These are phyloP conservation scores for Serrognathus titanus DNA, from an alignment of 2,888 invertebrate genomes.

Conservation along the genomic window DNA sequence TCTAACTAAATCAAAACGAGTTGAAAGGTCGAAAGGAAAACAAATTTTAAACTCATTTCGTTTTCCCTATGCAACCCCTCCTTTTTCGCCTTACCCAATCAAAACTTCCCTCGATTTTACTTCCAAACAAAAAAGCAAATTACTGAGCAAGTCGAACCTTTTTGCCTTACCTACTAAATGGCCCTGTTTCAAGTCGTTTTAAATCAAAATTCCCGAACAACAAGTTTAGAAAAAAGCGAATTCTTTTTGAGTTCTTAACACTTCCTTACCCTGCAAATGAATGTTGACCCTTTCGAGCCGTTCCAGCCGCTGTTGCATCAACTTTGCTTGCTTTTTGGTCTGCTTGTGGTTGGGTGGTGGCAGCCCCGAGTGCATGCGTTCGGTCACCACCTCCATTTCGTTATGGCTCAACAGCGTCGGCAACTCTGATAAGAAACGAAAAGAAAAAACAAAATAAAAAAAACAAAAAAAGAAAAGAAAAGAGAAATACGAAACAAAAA, in stretches of 20 bases:
- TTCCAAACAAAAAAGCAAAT: neutral
- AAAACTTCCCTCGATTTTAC: neutral
- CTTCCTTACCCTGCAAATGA: conserved; percentile 76
- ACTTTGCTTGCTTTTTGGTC: conserved; percentile 65
- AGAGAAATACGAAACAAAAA: conserved; percentile 6
- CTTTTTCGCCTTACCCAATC: neutral
- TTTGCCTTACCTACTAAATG: neutral
- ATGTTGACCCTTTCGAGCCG: conserved; percentile 77
- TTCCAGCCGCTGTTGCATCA: conserved; percentile 69
- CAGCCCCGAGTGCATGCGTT: conserved; percentile 53
- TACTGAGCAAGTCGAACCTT: too few relatives aligned
- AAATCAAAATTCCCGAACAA: too few relatives aligned
- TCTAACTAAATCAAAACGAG: too few relatives aligned
- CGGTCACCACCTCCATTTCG: conserved; percentile 50
- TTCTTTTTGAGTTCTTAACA: too few relatives aligned
- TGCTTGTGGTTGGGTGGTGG: conserved; percentile 53
- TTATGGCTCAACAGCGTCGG: conserved; percentile 55
- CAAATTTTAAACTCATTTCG: too few relatives aligned
- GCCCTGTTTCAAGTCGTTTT: neutral
- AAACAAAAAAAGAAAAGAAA: conserved; percentile 9
- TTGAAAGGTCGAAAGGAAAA: too few relatives aligned
- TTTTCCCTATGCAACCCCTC: too few relatives aligned
- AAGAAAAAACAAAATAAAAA: conserved; percentile 19
- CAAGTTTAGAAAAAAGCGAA: too few relatives aligned
- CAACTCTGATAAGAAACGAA: conserved; percentile 49